Conservation (phyloP, 92 coral and sea anemone genomes). For the Anthopleura xanthogrammica region DNA sequence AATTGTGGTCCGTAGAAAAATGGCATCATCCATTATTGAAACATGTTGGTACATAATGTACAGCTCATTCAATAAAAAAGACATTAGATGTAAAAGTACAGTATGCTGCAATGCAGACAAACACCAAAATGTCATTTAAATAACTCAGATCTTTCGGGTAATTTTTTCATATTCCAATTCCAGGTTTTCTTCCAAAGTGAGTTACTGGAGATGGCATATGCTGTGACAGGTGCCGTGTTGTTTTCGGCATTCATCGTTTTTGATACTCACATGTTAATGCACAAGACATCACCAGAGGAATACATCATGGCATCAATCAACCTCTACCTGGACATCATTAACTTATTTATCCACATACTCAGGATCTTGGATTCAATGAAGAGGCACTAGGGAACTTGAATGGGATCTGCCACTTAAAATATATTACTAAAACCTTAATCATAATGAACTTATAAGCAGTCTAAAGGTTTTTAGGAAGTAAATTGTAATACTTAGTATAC, state of each 20-base stretch:
- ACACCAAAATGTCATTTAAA: too few species aligned
- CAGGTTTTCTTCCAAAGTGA: constrained; percentile 97
- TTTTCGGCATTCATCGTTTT: constrained; percentile 94
- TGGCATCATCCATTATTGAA: too few species aligned
- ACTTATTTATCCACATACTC: constrained; percentile 89
- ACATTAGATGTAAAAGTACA: too few species aligned
- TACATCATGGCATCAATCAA: constrained; percentile 97
- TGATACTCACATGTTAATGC: constrained; percentile 99
- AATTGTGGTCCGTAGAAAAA: too few species aligned
- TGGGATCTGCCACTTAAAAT: background rate
- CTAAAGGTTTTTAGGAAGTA: too few species aligned
- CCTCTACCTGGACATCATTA: constrained; percentile 94
- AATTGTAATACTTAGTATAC: too few species aligned
- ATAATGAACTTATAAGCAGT: too few species aligned
- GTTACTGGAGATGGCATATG: constrained; percentile 87
- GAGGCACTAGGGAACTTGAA: constrained; percentile 51
- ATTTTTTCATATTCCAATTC: constrained; percentile 10
- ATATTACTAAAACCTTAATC: background rate
- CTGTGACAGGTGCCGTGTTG: constrained; percentile 92
- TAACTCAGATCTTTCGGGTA: too few species aligned
- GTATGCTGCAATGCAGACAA: too few species aligned
- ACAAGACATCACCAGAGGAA: constrained; percentile 96
- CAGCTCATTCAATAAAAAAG: too few species aligned
- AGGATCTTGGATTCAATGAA: constrained; percentile 89
- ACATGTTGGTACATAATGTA: too few species aligned